These are phyloP conservation scores for Nymphalis polychloros DNA, from an alignment of 2,888 invertebrate genomes.

Conservation along the genomic window DNA sequence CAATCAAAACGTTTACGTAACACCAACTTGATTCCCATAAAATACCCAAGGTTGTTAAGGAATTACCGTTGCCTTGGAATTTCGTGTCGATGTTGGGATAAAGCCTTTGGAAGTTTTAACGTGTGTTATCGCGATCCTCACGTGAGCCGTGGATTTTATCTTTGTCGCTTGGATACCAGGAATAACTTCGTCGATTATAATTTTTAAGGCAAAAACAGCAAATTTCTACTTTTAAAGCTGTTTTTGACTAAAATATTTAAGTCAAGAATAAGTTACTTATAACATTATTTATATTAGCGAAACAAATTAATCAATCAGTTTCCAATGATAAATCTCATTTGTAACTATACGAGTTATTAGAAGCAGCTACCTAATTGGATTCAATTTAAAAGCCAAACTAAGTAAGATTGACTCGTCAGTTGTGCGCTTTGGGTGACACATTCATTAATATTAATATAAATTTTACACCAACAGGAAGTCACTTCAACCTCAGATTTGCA, in stretches of 20 bases:
- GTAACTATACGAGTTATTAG: no score
- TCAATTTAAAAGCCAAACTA: no score
- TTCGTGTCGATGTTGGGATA: conserved; percentile 45
- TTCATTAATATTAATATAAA: neutral
- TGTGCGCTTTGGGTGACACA: no score
- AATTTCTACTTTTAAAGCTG: conserved; percentile 35
- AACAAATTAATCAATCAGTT: no score
- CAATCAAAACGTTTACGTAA: conserved; percentile 32
- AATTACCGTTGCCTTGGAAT: conserved; percentile 35
- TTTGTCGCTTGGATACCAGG: conserved; percentile 38
- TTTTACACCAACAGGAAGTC: neutral
- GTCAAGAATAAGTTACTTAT: no score
- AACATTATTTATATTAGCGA: no score
- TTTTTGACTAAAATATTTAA: neutral
- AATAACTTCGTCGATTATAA: conserved; percentile 26
- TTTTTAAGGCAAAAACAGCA: neutral
- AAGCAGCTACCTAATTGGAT: no score
- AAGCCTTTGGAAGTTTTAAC: conserved; percentile 44
- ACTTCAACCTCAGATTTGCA: no score
- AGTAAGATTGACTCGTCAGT: no score
- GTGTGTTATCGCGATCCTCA: conserved; percentile 39
- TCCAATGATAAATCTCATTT: no score
- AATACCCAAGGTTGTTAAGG: conserved; percentile 36
- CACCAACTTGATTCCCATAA: conserved; percentile 36
- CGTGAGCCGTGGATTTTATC: conserved; percentile 40